Conservation (phyloP, 1,140 invertebrate genomes). For the Drosophila saltans region DNA sequence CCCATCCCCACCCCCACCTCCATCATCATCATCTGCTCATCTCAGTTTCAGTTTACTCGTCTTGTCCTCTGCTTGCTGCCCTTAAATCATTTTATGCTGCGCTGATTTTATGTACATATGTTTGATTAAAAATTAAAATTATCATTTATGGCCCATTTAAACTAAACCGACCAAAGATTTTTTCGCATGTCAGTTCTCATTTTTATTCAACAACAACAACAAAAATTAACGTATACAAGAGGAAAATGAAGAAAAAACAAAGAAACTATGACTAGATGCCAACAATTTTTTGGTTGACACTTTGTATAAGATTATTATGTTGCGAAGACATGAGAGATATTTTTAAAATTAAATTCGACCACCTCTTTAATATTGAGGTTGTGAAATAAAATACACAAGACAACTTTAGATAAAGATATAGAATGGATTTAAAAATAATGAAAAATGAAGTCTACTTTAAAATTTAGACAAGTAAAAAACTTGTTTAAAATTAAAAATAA, state of each 20-base stretch:
- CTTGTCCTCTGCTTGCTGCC: conserved; percentile 23
- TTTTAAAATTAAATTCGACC: neutral
- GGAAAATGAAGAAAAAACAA: conserved; percentile 20
- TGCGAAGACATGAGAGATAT: neutral
- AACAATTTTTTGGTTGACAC: conserved; percentile 3
- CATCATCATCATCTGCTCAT: neutral
- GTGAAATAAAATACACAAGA: neutral
- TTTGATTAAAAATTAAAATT: conserved; percentile 83
- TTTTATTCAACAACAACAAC: conserved; percentile 37
- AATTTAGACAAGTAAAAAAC: too few relatives aligned
- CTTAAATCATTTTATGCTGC: conserved; percentile 67
- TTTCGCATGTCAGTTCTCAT: conserved; percentile 75
- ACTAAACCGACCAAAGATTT: conserved; percentile 79
- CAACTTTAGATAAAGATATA: neutral
- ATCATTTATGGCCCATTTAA: conserved; percentile 82
- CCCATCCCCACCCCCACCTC: neutral
- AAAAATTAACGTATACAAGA: conserved; percentile 57
- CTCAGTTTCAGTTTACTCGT: neutral
- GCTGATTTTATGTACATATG: conserved; percentile 68
- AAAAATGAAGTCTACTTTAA: too few relatives aligned
- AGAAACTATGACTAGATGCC: neutral
- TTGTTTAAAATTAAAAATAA: too few relatives aligned
- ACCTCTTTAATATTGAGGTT: neutral
- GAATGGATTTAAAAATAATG: neutral
- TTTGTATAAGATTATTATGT: neutral